Base-by-base conservation (phyloP, 2,113 vertebrate genomes). In the Phasianus colchicus region DNA sequence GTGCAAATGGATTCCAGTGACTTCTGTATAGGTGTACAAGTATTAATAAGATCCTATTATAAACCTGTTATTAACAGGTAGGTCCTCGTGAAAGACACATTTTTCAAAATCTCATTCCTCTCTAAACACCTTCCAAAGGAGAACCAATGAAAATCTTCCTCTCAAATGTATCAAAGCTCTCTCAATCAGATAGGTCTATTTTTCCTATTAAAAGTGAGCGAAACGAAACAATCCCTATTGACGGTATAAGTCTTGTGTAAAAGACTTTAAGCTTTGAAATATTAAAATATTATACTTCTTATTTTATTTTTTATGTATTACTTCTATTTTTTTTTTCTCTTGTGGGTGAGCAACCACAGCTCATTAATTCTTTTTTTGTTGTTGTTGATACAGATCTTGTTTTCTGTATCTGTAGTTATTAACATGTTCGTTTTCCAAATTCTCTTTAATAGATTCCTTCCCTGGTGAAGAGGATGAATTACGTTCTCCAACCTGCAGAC, bases 21-120 rank as follows among this genome's bases (percentile, higher is more conserved):
- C n/a, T 55, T 69, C n/a, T 9, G 12, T 17, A 25, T 11, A 57
- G 25, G 8, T 60, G 45, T 22, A 63, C 12, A 69, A 29, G 14
- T 1, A 12, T 2, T 42, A 40, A 11, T 34, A 48, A 91, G 24
- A 19, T 30, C n/a, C 66, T 0, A 0, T 60, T 34, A 58, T 58
- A 58, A 20, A 10, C 32, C 32, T 58, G 18, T n/a, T 21, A n/a
- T n/a, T n/a, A n/a, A 29, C n/a, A n/a, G n/a, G n/a, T 1, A 34
- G 4, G 6, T 18, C 42, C 47, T n/a, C 10, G 43, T 21, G 21
- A 30, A 54, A 89, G 14, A 1, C 7, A 4, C 2, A 9, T 24
- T 70, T 22, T 66, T 30, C 5, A 50, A 67, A 72, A 10, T 2
- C 21, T 72, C 13, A 0, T 32, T 86, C 27, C 36, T 34, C n/a